Percentiles rank a stretch among this genome's conserved stretches.
Evolutionary conservation across 2,113 vertebrate species (phyloP).

Genomic region (Phoxinus phoxinus): DNA sequence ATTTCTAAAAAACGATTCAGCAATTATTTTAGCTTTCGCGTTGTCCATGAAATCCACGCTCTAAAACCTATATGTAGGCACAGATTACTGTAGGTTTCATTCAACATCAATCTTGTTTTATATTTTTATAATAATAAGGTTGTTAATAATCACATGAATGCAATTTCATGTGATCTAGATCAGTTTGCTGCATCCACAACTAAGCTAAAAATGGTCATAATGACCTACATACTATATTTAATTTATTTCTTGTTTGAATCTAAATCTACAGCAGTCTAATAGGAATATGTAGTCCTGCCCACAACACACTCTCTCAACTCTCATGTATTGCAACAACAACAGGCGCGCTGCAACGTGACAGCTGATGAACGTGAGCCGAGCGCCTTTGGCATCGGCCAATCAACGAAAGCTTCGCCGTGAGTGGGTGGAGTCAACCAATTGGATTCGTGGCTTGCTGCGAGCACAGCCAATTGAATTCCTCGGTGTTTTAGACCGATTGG

Average conservation of each 20-base stretch:
- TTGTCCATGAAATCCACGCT: neutral
- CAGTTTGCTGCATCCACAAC: neutral
- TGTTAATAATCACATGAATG: neutral
- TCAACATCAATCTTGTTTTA: too few relatives aligned
- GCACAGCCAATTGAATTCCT: slow-evolving; percentile 39
- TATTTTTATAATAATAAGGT: neutral
- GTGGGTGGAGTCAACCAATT: slow-evolving; percentile 33
- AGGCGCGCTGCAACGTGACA: slow-evolving; percentile 60
- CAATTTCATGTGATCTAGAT: neutral
- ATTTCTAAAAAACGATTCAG: neutral
- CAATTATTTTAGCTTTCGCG: neutral
- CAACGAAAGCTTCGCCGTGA: slow-evolving; percentile 1
- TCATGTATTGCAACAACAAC: slow-evolving; percentile 19
- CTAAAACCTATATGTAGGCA: neutral
- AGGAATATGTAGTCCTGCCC: neutral
- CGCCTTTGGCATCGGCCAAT: slow-evolving; percentile 30
- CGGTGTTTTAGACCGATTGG: neutral
- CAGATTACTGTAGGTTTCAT: neutral
- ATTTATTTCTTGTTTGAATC: neutral
- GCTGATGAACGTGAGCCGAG: slow-evolving; percentile 31
- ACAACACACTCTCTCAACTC: neutral
- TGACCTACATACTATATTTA: neutral
- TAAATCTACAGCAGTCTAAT: neutral
- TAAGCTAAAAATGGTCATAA: neutral
- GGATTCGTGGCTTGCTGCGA: neutral